These are phyloP conservation scores for Spialia ferax DNA, from an alignment of 2,888 invertebrate species.

Conservation along the genomic window DNA sequence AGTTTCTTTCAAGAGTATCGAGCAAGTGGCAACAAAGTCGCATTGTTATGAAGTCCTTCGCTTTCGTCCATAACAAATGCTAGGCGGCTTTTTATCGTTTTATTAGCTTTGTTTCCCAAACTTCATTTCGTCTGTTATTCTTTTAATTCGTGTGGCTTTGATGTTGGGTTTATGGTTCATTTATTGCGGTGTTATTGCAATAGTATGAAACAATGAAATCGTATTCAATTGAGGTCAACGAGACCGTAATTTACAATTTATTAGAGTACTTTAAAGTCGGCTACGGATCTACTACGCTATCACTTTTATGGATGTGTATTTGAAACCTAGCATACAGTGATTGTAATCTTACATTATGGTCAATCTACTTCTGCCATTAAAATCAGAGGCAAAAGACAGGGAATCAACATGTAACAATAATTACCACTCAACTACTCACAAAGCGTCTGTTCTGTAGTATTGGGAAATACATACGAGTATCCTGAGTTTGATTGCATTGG, in stretches of 20 bases:
- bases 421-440: not conserved
- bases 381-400: not conserved
- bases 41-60: constrained; percentile 70
- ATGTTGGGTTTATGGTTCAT: constrained; percentile 53
- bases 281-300: not conserved
- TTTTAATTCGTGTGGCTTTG: constrained; percentile 67
- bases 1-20: constrained; percentile 22
- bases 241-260: not conserved
- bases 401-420: not conserved
- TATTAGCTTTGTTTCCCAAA: constrained; percentile 69
- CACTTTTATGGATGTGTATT: not conserved
- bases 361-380: not conserved
- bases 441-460: not conserved
- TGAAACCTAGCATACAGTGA: not conserved
- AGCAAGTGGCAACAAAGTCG: constrained; percentile 50
- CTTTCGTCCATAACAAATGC: constrained; percentile 68
- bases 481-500: no score
- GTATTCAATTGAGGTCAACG: constrained; percentile 13
- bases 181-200: constrained; percentile 33
- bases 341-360: not conserved
- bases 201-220: constrained; percentile 13
- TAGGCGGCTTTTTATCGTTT: constrained; percentile 72
- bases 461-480: not conserved
- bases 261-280: not conserved
- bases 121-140: constrained; percentile 63